Percentiles rank a stretch among this genome's conserved stretches.
phyloP scores from a whole-genome alignment of 1,140 invertebrate species.

The Lepidotrigona ventralis region DNA sequence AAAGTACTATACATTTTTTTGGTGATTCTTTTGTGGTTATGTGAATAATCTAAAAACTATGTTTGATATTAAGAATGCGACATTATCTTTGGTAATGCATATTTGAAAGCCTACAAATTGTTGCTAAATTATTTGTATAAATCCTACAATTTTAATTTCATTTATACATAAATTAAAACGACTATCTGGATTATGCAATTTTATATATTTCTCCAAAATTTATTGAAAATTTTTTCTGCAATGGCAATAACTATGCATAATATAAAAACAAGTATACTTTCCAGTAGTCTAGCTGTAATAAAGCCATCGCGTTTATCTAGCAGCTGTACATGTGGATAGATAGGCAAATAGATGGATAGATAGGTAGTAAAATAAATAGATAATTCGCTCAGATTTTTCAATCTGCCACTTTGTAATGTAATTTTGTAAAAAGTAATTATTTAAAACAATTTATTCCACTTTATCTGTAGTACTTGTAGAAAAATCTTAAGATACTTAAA shows the following conservation, averaged over 20 bases:
- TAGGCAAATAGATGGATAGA: constrained; percentile 62
- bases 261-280: constrained; percentile 70
- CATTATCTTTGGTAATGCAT: constrained; percentile 39
- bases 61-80: constrained; percentile 49
- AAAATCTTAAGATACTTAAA: constrained; percentile 71
- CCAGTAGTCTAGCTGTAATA: constrained; percentile 67
- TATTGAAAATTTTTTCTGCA: constrained; percentile 64
- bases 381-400: constrained; percentile 75
- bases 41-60: constrained; percentile 44
- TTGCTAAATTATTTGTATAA: constrained; percentile 64
- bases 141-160: constrained; percentile 51
- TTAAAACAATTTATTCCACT: constrained; percentile 73
- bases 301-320: constrained; percentile 63
- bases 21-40: constrained; percentile 52
- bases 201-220: constrained; percentile 45
- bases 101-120: constrained; percentile 46
- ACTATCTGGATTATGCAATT: constrained; percentile 53
- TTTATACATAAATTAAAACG: constrained; percentile 53
- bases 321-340: constrained; percentile 73
- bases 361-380: constrained; percentile 64
- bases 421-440: constrained; percentile 79
- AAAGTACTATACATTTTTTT: constrained; percentile 44
- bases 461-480: constrained; percentile 70
- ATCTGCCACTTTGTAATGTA: constrained; percentile 78
- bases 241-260: constrained; percentile 73